Evolutionary conservation across 2,888 invertebrate species (phyloP), one percentile per base, ranked within the genome.

Genomic region (Griposia aprilina): DNA sequence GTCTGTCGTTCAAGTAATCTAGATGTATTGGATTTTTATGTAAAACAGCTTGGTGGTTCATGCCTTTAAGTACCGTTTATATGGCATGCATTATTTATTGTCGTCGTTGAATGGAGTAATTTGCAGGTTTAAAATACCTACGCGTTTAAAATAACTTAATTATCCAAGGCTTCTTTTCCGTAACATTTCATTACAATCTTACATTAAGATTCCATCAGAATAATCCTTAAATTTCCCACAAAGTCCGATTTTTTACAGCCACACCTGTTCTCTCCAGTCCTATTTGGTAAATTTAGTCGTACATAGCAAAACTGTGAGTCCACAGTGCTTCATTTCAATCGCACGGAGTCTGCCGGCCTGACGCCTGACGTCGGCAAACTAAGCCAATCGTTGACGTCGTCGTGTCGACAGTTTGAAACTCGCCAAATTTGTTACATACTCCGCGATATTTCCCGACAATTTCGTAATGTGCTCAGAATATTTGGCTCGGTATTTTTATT

Each of bases 351-450:
- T 78, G 78, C 72, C 83, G 69, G 80, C 86, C 89, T 91, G 93
- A 90, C 88, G 86, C 88, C 89, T 92, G 93, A 90, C 84, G 90
- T 88, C 90, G 76, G 74, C 90, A 93, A 94, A 94, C 91, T 93
- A 94, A 93, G 93, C 90, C 93, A 94, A 94, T 94, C 89, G 81
- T 81, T 87, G 86, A 87, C 81, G 80, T 67, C 81, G 80, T 67
- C 76, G 82, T 81, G 76, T 76, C 81, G 81, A 83, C 84, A 87
- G 81, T 81, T 84, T 80, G 63, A 74, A 84, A 84, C 78, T 81
- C 72, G 63, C 86, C 71, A 77, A 87, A 86, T 86, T 83, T 83
- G 80, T 85, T 76, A 73, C 30, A 36, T 36, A 36, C 71, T 67
- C 65, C 45, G 71, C 62, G 76, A 45, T 82, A 78, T 82, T 79